phyloP scores from a whole-genome alignment of 2,797 vertebrate genomes.

The Chloroceryle amazona region DNA sequence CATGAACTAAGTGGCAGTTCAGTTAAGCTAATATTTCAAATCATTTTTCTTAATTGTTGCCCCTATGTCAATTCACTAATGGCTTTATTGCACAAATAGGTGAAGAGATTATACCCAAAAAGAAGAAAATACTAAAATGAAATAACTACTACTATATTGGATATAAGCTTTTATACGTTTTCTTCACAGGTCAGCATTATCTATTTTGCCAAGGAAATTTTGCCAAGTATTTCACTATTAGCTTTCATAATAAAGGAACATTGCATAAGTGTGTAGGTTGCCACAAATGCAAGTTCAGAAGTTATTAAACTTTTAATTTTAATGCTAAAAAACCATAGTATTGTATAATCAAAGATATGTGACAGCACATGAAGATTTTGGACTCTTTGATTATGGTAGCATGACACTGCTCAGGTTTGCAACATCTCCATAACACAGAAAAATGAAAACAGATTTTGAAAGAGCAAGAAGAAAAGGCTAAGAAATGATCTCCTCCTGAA shows the following conservation, averaged over 20 bases:
- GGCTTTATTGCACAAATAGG: background rate
- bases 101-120: background rate
- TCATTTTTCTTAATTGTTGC: background rate
- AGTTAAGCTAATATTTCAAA: background rate
- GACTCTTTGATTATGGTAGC: background rate
- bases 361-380: background rate
- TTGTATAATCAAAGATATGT: background rate
- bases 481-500: background rate
- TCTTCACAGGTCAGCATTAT: background rate
- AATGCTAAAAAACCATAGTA: background rate
- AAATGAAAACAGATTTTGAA: background rate
- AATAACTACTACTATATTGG: background rate
- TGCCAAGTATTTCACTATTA: background rate
- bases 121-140: background rate
- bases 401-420: background rate
- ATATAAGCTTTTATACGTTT: background rate
- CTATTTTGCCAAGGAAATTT: background rate
- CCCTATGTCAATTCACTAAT: background rate
- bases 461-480: background rate
- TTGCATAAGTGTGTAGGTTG: background rate
- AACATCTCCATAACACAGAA: background rate
- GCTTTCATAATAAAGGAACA: background rate
- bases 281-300: background rate
- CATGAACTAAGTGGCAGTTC: background rate
- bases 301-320: background rate